phyloP scores from a whole-genome alignment of 2,888 invertebrate species.

The Nipponacmea schrenckii region DNA sequence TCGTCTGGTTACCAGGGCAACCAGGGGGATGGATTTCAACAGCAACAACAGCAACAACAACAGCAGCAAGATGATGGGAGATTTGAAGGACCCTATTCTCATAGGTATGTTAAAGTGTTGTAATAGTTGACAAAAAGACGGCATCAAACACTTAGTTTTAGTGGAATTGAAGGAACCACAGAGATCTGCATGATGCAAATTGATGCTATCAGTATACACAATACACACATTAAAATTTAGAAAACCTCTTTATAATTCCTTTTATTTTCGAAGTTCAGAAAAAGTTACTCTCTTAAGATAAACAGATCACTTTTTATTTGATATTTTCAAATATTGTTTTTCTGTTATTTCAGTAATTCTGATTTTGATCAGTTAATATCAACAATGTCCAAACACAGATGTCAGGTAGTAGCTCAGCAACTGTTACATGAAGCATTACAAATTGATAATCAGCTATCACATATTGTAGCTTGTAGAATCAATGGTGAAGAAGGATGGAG shows the following conservation, averaged over 20 bases:
- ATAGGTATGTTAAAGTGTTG: neutral
- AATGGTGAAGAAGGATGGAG: constrained; percentile 50
- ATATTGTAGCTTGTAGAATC: constrained; percentile 54
- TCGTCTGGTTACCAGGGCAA: constrained; percentile 14
- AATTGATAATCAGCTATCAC: constrained; percentile 55
- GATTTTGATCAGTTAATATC: constrained; percentile 44
- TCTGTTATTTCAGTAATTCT: constrained; percentile 22
- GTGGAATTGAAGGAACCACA: too few relatives aligned
- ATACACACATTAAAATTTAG: too few relatives aligned
- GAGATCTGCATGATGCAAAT: too few relatives aligned
- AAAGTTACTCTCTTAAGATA: too few relatives aligned
- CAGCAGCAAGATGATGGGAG: constrained; percentile 13
- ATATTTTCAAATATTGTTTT: too few relatives aligned
- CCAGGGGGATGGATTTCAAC: constrained; percentile 18
- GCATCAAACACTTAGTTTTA: too few relatives aligned
- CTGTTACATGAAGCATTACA: constrained; percentile 54
- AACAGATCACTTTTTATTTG: too few relatives aligned
- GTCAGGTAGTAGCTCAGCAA: constrained; percentile 55
- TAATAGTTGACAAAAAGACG: too few relatives aligned
- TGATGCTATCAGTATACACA: too few relatives aligned
- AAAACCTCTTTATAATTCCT: too few relatives aligned
- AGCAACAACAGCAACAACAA: constrained; percentile 12
- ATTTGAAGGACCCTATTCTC: constrained; percentile 14
- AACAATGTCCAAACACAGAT: constrained; percentile 47
- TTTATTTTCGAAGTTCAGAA: too few relatives aligned